Evolutionary conservation across 2,797 vertebrate species (phyloP).

Genomic region (Danio jaintianensis): DNA sequence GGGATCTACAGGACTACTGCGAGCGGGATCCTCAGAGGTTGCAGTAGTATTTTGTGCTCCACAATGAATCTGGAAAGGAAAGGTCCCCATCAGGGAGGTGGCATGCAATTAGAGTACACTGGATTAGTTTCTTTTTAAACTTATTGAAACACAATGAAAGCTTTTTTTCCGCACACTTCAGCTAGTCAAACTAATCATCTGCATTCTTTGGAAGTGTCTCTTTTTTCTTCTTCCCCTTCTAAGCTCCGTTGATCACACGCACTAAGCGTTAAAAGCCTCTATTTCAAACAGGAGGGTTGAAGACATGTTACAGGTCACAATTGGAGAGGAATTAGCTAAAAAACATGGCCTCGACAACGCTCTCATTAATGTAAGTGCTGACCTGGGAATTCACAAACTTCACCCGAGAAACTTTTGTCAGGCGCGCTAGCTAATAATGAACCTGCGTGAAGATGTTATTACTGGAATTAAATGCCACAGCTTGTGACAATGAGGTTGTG

Average conservation of each 20-base stretch:
- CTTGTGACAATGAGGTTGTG: constrained; percentile 42
- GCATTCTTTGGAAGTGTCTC: constrained; percentile 69
- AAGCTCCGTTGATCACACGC: constrained; percentile 56
- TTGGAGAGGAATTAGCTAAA: constrained; percentile 75
- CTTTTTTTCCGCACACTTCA: constrained; percentile 60
- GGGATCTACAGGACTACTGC: constrained; percentile 54
- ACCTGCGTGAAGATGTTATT: constrained; percentile 35
- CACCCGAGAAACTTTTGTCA: constrained; percentile 33
- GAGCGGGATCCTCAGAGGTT: constrained; percentile 38
- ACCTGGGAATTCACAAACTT: constrained; percentile 56
- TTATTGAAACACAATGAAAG: constrained; percentile 80
- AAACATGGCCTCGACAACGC: constrained; percentile 66
- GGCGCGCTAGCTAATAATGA: constrained; percentile 41
- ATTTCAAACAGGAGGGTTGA: constrained; percentile 71
- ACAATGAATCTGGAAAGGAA: constrained; percentile 52
- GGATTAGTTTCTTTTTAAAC: constrained; percentile 83
- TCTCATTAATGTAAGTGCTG: constrained; percentile 58
- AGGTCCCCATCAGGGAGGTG: constrained; percentile 76
- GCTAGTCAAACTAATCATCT: constrained; percentile 69
- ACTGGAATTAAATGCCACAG: constrained; percentile 39
- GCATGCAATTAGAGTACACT: constrained; percentile 81
- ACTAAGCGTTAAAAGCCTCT: constrained; percentile 74
- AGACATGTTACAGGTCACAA: constrained; percentile 69
- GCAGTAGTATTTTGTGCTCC: constrained; percentile 24
- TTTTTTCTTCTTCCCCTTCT: constrained; percentile 59